Conservation (phyloP, 2,888 invertebrate genomes). For the Mayetiola destructor region DNA sequence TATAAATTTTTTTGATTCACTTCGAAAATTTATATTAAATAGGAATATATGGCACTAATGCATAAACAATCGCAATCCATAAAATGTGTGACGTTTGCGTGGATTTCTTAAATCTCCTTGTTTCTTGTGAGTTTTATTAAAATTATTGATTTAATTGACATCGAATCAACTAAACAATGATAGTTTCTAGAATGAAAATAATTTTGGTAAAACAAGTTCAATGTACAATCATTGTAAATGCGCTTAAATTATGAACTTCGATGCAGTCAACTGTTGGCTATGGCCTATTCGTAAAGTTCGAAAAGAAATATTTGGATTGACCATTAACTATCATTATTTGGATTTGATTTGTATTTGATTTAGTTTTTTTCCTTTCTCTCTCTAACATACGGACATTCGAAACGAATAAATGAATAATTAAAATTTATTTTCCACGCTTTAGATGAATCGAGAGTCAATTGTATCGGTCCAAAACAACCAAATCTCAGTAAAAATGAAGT, state of each 20-base stretch:
- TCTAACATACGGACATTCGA: too few species aligned
- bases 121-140: constrained; percentile 50
- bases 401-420: background rate
- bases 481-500: constrained; percentile 64
- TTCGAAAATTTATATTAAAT: background rate
- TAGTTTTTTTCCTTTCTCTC: background rate
- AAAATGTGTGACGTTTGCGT: constrained; percentile 90
- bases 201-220: background rate
- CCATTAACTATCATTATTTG: background rate
- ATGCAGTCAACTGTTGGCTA: too few species aligned
- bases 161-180: background rate
- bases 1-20: constrained; percentile 1
- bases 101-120: constrained; percentile 82
- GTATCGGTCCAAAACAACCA: constrained; percentile 62
- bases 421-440: constrained; percentile 26
- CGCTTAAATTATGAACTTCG: too few species aligned
- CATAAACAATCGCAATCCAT: constrained; percentile 28
- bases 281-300: too few species aligned
- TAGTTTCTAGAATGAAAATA: background rate
- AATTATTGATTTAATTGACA: background rate
- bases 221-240: background rate
- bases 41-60: constrained; percentile 14
- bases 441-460: constrained; percentile 68
- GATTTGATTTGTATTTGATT: background rate
- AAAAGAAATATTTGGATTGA: background rate